Evolutionary conservation across 2,797 vertebrate genomes (phyloP), one percentile per base, ranked within the genome.

Genomic region (Chaenodraco wilsoni): DNA sequence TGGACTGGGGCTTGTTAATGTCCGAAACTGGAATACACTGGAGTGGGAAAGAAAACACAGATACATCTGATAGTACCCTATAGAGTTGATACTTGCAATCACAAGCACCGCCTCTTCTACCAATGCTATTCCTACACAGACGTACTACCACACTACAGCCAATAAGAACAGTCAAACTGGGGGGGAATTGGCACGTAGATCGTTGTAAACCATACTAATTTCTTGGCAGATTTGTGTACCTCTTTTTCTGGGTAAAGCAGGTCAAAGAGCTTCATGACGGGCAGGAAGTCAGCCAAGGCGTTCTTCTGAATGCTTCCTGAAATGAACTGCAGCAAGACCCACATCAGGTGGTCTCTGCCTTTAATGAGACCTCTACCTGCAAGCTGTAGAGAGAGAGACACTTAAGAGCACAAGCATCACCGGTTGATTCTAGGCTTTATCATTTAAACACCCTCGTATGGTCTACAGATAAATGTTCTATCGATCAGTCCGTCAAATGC

Each of bases 271-370:
- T 99, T 99, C 98, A 99, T 99, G 79, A 99, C 98, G 0, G 98
- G 98, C 33, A 99, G 95, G 90, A 99, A 99, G 87, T 99, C 98
- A 9, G 95, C 98, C 21, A 99, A 84, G 1, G 96, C 97, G 27
- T 99, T 99, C 91, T 99, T 99, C 94, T 99, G 98, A 88, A 99
- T 99, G 90, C 98, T 99, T 77, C 98, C 98, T 3, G 98, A 99
- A 87, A 99, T 99, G 82, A 99, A 99, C 83, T 99, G 98, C 31
- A 99, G 95, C 43, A 99, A 91, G 16, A 99, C 98, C 98, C 98
- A 99, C 98, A 99, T 99, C 78, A 99, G 93, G 84, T 99, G 98
- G 84, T 99, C 98, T 90, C 98, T 93, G 37, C 98, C 98, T 93
- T 99, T 99, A 76, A 99, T 99, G 23, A 99, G 95, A 72, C 98